Evolutionary conservation across 2,113 vertebrate genomes (phyloP).

Genomic region (Melierax canorus): DNA sequence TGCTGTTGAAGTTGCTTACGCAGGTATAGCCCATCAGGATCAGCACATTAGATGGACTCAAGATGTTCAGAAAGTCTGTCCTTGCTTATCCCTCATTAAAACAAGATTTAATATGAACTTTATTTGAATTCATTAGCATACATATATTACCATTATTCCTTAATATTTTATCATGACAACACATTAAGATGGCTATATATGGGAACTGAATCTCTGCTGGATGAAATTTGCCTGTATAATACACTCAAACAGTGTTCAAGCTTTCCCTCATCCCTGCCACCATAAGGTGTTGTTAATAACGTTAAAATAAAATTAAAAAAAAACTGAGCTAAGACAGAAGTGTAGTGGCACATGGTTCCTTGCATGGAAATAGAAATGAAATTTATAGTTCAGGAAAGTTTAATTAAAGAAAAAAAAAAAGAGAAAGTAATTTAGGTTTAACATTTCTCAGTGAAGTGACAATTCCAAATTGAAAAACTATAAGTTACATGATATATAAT

Average conservation of each 20-base stretch:
- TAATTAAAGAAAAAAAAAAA: background rate
- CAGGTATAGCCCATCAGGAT: background rate
- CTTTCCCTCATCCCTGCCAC: background rate
- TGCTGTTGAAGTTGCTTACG: background rate
- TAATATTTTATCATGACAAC: conserved; percentile 30
- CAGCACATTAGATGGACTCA: background rate
- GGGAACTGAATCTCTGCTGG: background rate
- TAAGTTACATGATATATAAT: background rate
- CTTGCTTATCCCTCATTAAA: conserved; percentile 48
- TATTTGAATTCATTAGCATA: conserved; percentile 42
- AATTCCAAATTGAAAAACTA: background rate
- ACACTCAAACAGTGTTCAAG: background rate
- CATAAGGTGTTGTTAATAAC: background rate
- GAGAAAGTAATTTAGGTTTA: background rate
- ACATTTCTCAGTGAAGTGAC: background rate
- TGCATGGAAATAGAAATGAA: background rate
- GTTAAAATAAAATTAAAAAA: background rate
- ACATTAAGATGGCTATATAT: background rate
- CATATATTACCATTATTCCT: conserved; percentile 19
- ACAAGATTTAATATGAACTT: conserved; percentile 12
- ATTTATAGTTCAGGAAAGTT: background rate
- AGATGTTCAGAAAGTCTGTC: background rate
- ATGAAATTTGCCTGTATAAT: background rate
- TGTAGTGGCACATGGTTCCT: background rate
- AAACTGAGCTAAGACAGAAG: background rate